Percentiles rank a stretch among this genome's conserved stretches.
phyloP scores from a whole-genome alignment of 37 sponge, comb jelly and placozoan genomes.

The Lycopodina hypogea region DNA sequence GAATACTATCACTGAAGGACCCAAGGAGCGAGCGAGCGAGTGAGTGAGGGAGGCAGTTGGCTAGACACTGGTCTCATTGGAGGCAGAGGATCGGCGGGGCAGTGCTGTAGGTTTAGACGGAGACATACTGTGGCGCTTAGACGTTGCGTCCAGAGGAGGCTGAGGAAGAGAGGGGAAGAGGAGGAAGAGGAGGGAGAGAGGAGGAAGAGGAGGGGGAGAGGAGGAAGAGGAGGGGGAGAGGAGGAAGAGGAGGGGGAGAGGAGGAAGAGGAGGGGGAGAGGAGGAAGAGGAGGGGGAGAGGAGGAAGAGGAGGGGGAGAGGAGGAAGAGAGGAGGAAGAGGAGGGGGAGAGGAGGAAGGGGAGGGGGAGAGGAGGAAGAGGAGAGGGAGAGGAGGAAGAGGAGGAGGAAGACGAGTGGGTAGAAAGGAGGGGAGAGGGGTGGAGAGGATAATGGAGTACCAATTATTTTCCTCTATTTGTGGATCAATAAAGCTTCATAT shows the following conservation, averaged over 20 bases:
- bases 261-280: background rate
- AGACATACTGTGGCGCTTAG: background rate
- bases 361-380: constrained; percentile 1
- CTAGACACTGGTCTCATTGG: constrained; percentile 26
- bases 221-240: background rate
- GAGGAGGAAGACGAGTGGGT: background rate
- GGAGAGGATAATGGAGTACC: too few species aligned
- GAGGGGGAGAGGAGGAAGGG: background rate
- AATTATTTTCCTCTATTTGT: too few species aligned
- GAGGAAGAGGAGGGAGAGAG: background rate
- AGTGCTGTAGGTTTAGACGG: background rate
- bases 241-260: background rate
- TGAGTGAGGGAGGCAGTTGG: background rate
- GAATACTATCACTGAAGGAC: too few species aligned
- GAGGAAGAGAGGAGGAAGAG: background rate
- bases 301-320: background rate
- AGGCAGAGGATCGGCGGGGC: background rate
- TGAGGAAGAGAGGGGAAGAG: constrained; percentile 10
- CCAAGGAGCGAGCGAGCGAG: too few species aligned
- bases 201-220: background rate
- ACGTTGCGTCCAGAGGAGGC: constrained; percentile 16
- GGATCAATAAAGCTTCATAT: too few species aligned
- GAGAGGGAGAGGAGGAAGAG: background rate
- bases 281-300: background rate
- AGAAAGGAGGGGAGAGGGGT: too few species aligned